Base-by-base conservation (phyloP, 1,140 invertebrate genomes). In the Hermetia illucens region DNA sequence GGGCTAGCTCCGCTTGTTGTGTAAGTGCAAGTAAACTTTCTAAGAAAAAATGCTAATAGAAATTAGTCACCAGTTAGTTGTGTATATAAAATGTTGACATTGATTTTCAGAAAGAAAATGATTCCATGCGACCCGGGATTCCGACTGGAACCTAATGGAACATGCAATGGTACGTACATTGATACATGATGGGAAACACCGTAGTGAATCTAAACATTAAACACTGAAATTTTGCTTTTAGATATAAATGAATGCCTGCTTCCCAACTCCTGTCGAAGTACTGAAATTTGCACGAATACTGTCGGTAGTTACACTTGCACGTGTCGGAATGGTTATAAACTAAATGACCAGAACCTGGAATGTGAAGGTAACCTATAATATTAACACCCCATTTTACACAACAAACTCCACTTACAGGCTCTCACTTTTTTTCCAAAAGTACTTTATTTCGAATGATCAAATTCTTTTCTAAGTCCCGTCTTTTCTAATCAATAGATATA, bases 361-460 rank as follows among this genome's bases (percentile, higher is more conserved):
- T 27, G 24, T 27, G 24, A 27, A 27, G 24, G 24, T 27, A 27
- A 27, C n/a, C n/a, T n/a, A n/a, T n/a, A n/a, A n/a, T n/a, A n/a
- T n/a, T n/a, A n/a, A n/a, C n/a, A n/a, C n/a, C n/a, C n/a, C n/a
- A n/a, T n/a, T n/a, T n/a, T n/a, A n/a, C n/a, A n/a, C n/a, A n/a
- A n/a, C n/a, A n/a, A n/a, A n/a, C n/a, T n/a, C n/a, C n/a, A n/a
- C n/a, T n/a, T n/a, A n/a, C n/a, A n/a, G n/a, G n/a, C n/a, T n/a
- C n/a, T n/a, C n/a, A n/a, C n/a, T n/a, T n/a, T n/a, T n/a, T n/a
- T n/a, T n/a, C n/a, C n/a, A n/a, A n/a, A n/a, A n/a, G n/a, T n/a
- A n/a, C n/a, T n/a, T n/a, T n/a, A n/a, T n/a, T n/a, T n/a, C n/a
- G n/a, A n/a, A n/a, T n/a, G n/a, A n/a, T n/a, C n/a, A n/a, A n/a